phyloP scores from a whole-genome alignment of 2,888 invertebrate genomes.

The Napeogenes inachia region DNA sequence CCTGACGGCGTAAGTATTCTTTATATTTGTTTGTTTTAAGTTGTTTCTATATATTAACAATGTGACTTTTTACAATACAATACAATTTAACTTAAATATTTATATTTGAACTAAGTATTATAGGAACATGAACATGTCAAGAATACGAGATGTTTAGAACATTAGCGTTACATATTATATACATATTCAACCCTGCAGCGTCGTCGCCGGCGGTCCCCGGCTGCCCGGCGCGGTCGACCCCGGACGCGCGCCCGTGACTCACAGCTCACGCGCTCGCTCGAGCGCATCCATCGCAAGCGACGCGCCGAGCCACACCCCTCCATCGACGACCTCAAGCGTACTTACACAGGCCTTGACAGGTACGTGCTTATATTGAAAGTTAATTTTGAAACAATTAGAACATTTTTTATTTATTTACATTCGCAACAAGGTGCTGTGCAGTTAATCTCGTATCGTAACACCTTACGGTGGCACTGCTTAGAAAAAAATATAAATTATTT shows the following conservation, averaged over 20 bases:
- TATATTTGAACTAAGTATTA: no score
- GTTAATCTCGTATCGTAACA: no score
- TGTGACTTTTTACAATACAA: no score
- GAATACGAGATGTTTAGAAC: no score
- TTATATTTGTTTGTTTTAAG: background rate
- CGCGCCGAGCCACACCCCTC: conserved; percentile 59
- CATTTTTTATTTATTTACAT: no score
- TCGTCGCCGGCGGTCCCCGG: conserved; percentile 54
- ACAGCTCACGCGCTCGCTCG: conserved; percentile 71
- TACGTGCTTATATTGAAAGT: conserved; percentile 38
- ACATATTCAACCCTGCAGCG: conserved; percentile 41
- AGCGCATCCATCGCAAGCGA: conserved; percentile 72
- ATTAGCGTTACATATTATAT: background rate
- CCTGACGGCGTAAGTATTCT: conserved; percentile 56
- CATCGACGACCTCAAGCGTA: conserved; percentile 75
- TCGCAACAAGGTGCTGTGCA: no score
- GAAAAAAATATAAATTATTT: background rate
- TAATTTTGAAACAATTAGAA: no score
- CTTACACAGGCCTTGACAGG: conserved; percentile 80
- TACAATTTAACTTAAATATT: no score
- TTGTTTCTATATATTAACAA: no score
- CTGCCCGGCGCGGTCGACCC: conserved; percentile 47
- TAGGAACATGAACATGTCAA: no score
- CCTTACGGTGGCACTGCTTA: no score
- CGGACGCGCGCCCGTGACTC: conserved; percentile 42